Evolutionary conservation across 2,888 invertebrate genomes (phyloP).

Genomic region (Melangyna quadrimaculata): DNA sequence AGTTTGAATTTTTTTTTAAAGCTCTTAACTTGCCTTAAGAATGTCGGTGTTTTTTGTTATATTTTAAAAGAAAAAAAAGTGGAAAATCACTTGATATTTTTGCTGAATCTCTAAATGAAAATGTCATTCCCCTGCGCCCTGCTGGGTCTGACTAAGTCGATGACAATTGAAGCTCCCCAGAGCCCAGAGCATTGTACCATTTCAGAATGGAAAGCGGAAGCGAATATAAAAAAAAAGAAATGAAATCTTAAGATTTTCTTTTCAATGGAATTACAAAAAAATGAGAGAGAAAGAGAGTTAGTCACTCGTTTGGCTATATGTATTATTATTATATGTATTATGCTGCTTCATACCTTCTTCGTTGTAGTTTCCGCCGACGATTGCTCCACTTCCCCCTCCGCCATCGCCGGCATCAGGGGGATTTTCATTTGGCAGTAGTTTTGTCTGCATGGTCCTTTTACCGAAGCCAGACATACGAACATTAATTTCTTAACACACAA

Average conservation of each 20-base stretch:
- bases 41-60: neutral
- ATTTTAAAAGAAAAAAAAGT: neutral
- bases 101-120: conserved; percentile 54
- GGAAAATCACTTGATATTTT: conserved; percentile 52
- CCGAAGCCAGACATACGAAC: conserved; percentile 38
- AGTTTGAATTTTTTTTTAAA: neutral
- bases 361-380: neutral
- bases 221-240: conserved; percentile 45
- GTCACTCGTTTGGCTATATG: conserved; percentile 21
- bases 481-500: conserved; percentile 16
- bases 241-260: conserved; percentile 57
- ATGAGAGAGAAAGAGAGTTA: conserved; percentile 31
- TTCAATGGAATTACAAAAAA: conserved; percentile 53
- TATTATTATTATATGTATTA: neutral
- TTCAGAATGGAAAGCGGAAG: conserved; percentile 33
- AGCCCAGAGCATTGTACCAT: conserved; percentile 64
- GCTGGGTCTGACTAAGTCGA: conserved; percentile 23
- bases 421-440: conserved; percentile 63
- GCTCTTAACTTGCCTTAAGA: neutral
- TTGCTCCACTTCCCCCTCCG: neutral
- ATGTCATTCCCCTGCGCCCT: conserved; percentile 44
- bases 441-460: conserved; percentile 56
- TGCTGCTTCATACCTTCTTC: conserved; percentile 41
- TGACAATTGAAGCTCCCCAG: conserved; percentile 49
- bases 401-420: conserved; percentile 30